phyloP scores from a whole-genome alignment of 2,113 vertebrate genomes.

The Paralichthys olivaceus region DNA sequence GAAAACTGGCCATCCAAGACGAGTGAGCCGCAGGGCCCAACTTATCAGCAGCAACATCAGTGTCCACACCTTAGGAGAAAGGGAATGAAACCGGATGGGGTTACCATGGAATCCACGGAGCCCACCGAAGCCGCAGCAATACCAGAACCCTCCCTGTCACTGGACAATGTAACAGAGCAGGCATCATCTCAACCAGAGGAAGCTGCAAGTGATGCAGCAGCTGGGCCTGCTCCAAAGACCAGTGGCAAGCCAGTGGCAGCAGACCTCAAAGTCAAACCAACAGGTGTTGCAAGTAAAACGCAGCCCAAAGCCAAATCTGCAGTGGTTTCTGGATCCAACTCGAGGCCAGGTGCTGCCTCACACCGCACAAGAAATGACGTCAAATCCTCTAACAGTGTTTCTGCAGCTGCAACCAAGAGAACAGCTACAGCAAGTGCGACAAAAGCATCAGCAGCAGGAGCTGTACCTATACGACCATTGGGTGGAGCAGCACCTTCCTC shows the following conservation, averaged over 20 bases:
- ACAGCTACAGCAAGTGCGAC: background rate
- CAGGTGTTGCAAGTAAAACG: constrained; percentile 40
- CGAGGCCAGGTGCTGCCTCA: constrained; percentile 45
- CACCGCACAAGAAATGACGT: constrained; percentile 51
- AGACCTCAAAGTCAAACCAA: constrained; percentile 66
- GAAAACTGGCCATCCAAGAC: constrained; percentile 1
- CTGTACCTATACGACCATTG: constrained; percentile 56
- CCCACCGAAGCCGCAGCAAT: constrained; percentile 63
- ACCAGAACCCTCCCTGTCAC: constrained; percentile 42
- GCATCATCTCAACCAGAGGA: constrained; percentile 45
- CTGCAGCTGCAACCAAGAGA: constrained; percentile 35
- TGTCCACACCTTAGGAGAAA: constrained; percentile 32
- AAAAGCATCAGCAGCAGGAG: constrained; percentile 26
- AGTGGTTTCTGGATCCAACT: constrained; percentile 29
- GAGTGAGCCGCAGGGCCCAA: constrained; percentile 5
- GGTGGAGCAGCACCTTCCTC: constrained; percentile 35
- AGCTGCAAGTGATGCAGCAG: constrained; percentile 31
- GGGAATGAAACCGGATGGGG: constrained; percentile 85
- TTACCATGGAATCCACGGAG: constrained; percentile 77
- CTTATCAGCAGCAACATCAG: background rate
- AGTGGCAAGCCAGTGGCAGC: constrained; percentile 43
- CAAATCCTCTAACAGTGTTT: constrained; percentile 40
- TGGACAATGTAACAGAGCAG: constrained; percentile 50
- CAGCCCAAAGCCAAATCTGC: constrained; percentile 44
- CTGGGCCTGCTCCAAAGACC: constrained; percentile 36